Percentiles rank a stretch among this genome's conserved stretches.
These are phyloP conservation scores for Diachasmimorpha longicaudata DNA, from an alignment of 1,140 invertebrate genomes.

Conservation along the genomic window DNA sequence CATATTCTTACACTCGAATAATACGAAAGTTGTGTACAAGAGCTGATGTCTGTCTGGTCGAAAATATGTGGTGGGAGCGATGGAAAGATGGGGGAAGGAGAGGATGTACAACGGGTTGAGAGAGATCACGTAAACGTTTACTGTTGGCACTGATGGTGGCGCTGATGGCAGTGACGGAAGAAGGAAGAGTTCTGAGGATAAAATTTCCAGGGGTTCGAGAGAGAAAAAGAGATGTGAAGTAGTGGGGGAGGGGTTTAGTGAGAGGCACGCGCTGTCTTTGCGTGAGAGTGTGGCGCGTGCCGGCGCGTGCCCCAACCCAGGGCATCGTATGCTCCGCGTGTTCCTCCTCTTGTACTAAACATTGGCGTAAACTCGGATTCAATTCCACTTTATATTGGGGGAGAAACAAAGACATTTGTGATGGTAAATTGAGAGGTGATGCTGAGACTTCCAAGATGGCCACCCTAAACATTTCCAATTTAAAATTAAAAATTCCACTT, in stretches of 20 bases:
- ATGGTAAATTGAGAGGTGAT: neutral
- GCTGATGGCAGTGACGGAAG: neutral
- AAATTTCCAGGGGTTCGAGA: neutral
- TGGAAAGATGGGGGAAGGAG: conserved; percentile 6
- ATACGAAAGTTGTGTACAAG: neutral
- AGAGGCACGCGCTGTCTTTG: conserved; percentile 33
- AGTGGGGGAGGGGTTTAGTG: neutral
- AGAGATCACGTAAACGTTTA: neutral
- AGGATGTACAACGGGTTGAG: conserved; percentile 15
- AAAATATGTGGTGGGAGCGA: conserved; percentile 9
- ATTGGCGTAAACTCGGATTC: conserved; percentile 27
- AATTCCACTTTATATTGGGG: neutral
- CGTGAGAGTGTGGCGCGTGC: conserved; percentile 35
- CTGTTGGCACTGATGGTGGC: neutral
- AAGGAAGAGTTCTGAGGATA: neutral
- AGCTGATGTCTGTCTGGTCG: neutral
- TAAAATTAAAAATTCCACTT: no score
- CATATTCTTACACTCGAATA: neutral
- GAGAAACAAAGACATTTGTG: neutral
- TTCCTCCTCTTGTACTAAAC: conserved; percentile 21
- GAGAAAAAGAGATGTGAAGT: neutral
- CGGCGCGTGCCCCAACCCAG: conserved; percentile 33
- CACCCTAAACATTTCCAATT: no score
- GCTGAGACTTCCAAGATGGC: no score
- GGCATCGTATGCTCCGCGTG: conserved; percentile 31